Conservation (phyloP, 2,113 vertebrate species). For the Chloroceryle aenea region DNA sequence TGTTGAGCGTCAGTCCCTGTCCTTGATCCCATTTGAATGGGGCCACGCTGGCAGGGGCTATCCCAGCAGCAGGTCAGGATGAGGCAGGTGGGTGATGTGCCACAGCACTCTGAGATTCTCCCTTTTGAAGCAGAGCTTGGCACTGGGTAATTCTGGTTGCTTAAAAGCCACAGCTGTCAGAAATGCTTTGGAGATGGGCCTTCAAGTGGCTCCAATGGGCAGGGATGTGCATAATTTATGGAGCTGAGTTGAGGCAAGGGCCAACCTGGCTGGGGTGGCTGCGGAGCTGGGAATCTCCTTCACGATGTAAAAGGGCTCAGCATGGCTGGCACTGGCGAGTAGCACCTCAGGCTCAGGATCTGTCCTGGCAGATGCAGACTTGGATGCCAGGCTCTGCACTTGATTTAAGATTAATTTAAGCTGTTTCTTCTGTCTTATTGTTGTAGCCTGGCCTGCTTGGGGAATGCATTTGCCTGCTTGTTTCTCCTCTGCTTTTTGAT, state of each 20-base stretch:
- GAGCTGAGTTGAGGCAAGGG: slow-evolving; percentile 40
- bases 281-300: not conserved
- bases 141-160: slow-evolving; percentile 38
- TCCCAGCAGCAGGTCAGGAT: not conserved
- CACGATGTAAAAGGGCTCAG: not conserved
- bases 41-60: rapidly evolving
- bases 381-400: not conserved
- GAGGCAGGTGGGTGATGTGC: not conserved
- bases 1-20: not conserved
- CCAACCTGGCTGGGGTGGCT: not conserved
- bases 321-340: rapidly evolving
- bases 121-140: not conserved
- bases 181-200: slow-evolving; percentile 59
- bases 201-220: slow-evolving; percentile 34
- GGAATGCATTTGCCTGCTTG: slow-evolving; percentile 24
- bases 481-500: slow-evolving; percentile 22
- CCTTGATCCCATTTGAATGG: rapidly evolving
- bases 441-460: slow-evolving; percentile 19
- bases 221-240: slow-evolving; percentile 61
- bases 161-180: slow-evolving; percentile 73
- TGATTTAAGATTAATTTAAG: not conserved
- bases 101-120: not conserved
- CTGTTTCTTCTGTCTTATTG: not conserved
- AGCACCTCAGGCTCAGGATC: not conserved
- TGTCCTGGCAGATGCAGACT: not conserved